Evolutionary conservation across 2,797 vertebrate genomes (phyloP), one percentile per base, ranked within the genome.

Genomic region (Centroberyx gerrardi): DNA sequence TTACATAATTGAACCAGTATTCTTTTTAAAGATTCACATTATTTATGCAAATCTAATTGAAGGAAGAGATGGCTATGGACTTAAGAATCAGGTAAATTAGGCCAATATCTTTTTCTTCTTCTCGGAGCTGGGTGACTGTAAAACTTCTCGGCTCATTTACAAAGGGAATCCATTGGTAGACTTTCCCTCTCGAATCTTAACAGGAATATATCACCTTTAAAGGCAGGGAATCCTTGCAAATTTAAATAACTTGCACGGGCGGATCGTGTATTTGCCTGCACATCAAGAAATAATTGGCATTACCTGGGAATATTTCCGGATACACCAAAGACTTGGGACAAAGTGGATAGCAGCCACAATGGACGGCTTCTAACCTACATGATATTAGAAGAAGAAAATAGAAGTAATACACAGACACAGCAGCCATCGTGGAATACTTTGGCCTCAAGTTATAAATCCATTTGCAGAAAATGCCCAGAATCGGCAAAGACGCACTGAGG

Each of bases 221-320:
- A 55, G 38, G 48, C 36, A 40, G 5, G 2, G 28, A 31, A n/a
- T 29, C 10, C 42, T 28, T 62, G 48, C 38, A 62, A n/a, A 8
- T 42, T 68, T 40, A 52, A 22, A n/a, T 36, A 27, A 15, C 8
- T 49, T 7, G 14, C 15, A n/a, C 17, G 18, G 27, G 13, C 5
- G 22, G 14, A 42, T 58, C 15, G 10, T 62, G 40, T 28, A 62
- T 62, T 62, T 14, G 22, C 42, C 27, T 31, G 44, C 61, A 14
- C 15, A 7, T 46, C 40, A n/a, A 38, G 61, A 27, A 17, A 44
- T 17, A 49, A 52, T 1, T 38, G n/a, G 61, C 15, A 29, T 86
- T 96, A 99, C 98, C 97, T 96, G 97, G 96, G 78, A 98, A 99
- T 88, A 99, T 97, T 87, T 99, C 98, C 0, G 98, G 98, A 92